A percentile compares a stretch with the other conserved stretches of the same genome.
These are phyloP conservation scores for Xestia c-nigrum DNA, from an alignment of 2,888 invertebrate species.

Conservation along the genomic window DNA sequence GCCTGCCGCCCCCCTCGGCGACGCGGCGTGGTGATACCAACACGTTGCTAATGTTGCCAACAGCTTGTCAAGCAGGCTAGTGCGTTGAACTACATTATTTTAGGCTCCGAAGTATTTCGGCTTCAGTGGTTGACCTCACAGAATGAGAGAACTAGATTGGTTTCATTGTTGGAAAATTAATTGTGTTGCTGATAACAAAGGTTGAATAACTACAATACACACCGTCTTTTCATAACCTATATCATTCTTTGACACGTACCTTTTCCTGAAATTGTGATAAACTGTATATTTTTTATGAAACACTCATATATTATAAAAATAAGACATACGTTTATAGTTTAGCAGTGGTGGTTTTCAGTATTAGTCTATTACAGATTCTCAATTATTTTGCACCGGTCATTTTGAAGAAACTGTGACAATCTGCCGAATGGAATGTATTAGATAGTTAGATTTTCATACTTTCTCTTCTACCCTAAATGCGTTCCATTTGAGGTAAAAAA, in stretches of 20 bases:
- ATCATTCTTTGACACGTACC: not conserved
- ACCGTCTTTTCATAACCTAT: not conserved
- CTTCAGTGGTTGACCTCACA: slow-evolving; percentile 26
- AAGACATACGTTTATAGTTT: not conserved
- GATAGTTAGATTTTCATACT: not conserved
- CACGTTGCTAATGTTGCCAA: slow-evolving; percentile 47
- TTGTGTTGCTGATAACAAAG: slow-evolving; percentile 11
- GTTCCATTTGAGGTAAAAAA: not conserved
- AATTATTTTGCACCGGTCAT: not conserved
- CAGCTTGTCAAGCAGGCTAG: slow-evolving; percentile 44
- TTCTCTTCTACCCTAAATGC: not conserved
- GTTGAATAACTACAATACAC: not conserved
- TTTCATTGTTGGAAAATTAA: slow-evolving; percentile 12
- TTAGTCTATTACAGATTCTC: not conserved
- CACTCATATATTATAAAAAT: not conserved
- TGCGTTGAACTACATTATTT: slow-evolving; percentile 41
- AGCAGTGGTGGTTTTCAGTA: not conserved
- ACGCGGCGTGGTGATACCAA: slow-evolving; percentile 8
- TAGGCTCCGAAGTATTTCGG: not conserved
- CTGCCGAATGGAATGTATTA: not conserved
- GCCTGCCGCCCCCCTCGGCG: slow-evolving; percentile 13
- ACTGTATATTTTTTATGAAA: not conserved
- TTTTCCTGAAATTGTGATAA: slow-evolving; percentile 2
- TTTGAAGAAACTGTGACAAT: not conserved
- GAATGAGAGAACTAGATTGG: not conserved